Base-by-base conservation (phyloP, 2,888 invertebrate species). In the Meteorus cinctellus region DNA sequence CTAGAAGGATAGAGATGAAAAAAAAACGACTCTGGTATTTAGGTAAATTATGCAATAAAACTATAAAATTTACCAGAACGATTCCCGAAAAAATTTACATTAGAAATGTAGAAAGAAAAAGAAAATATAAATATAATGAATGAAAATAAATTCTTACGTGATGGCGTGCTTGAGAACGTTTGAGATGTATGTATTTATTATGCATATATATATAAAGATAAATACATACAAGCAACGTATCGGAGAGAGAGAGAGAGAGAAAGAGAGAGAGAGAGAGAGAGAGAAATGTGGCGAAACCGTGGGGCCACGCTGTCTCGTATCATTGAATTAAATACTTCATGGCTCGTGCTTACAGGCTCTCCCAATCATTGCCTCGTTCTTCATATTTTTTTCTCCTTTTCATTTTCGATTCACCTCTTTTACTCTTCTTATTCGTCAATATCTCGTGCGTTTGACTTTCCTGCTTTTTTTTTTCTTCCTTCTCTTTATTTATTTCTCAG, bases 231-330 rank as follows among this genome's bases (percentile, higher is more conserved):
- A 63, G 51, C 6, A 48, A 24, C 12, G 51, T 24, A 41, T 29
- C 2, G 3, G 6, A 36, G 27, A n/a, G 41, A 41, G 59, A 67
- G 16, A 36, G 27, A n/a, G 41, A 41, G 59, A 67, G 80, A 79
- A n/a, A 3, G 6, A 36, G 27, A n/a, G 41, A 41, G 59, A 67
- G 16, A 36, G 27, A n/a, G 41, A 41, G 59, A 67, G 80, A 79
- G 71, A 72, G 74, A 80, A 78, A 82, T 79, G 79, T 81, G 82
- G 84, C 81, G 84, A 84, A 85, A 84, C 81, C 78, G 77, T 62
- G 86, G 85, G 84, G 86, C 86, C 86, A 85, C 84, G 86, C 86
- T 83, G 85, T 86, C 84, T 85, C 85, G 86, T 72, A 81, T 80
- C 45, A 36, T 62, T 59, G 51, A 55, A 70, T 55, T 55, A 70